Base-by-base conservation (phyloP, 2,797 vertebrate species). In the Lithobates pipiens region DNA sequence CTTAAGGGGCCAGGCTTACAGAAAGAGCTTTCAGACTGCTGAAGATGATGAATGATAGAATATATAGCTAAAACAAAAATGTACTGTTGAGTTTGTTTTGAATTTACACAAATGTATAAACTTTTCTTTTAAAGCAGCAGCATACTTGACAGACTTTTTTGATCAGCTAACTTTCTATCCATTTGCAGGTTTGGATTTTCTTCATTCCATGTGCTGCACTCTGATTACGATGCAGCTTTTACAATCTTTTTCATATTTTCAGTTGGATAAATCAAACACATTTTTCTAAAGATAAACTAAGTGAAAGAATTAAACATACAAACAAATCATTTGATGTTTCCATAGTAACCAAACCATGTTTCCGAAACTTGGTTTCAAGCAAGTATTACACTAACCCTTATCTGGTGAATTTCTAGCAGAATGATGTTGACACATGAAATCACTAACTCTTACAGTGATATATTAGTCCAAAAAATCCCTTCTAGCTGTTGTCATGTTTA, bases 281-380 rank as follows among this genome's bases (percentile, higher is more conserved):
- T 82, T 82, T 81, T 82, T 73, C 80, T 74, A 73, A 82, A 82
- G 70, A 73, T 74, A 82, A 82, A 82, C 80, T 74, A 82, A 73
- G 80, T 73, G 61, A 82, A 82, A 74, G 80, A 73, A 82, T 74
- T 74, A 34, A 65, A 63, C 72, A 82, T 74, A 82, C 80, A 82
- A 82, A 74, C 57, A 82, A 73, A 74, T 73, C 80, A 82, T 74
- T 63, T 63, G n/a, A 82, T 63, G 34, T 36, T 44, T 73, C 72
- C 70, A 73, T 74, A 81, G 32, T 3, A 82, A 82, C n/a, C 25
- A 27, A 50, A 39, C 72, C 25, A 61, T 29, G 54, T 73, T 81
- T 82, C 39, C 21, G 39, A 74, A 74, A 74, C 44, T 25, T 63
- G 54, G 27, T 63, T 46, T 74, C 18, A 36, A 42, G 54, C 50